Evolutionary conservation across 2,113 vertebrate species (phyloP).

Genomic region (Mirounga angustirostris): DNA sequence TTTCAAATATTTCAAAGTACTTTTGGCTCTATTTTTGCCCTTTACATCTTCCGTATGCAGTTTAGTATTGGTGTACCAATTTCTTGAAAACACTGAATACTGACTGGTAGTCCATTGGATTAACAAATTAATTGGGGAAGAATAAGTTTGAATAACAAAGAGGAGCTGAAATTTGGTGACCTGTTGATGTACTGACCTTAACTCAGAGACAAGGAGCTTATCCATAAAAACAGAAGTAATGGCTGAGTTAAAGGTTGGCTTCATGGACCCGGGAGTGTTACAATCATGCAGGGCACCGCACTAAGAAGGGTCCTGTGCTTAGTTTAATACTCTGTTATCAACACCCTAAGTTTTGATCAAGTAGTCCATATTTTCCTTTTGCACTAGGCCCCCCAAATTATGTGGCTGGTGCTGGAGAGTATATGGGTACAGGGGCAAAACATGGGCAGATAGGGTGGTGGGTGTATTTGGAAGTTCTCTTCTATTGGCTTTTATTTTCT

Average conservation of each 20-base stretch:
- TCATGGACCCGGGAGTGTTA: not conserved
- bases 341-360: not conserved
- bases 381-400: fast-evolving
- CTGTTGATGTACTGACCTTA: not conserved
- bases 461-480: not conserved
- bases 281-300: no score
- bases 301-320: no score
- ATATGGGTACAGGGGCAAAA: not conserved
- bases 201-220: not conserved
- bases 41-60: not conserved
- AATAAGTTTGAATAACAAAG: not conserved
- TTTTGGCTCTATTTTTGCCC: not conserved
- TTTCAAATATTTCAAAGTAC: not conserved
- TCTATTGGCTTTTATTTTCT: not conserved
- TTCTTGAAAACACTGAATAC: not conserved
- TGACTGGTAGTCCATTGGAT: not conserved
- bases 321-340: not conserved
- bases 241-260: not conserved
- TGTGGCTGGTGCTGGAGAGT: not conserved
- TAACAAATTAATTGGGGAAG: not conserved
- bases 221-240: not conserved
- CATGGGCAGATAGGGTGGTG: no score
- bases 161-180: not conserved
- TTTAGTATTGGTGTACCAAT: not conserved
- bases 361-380: not conserved